Evolutionary conservation across 2,888 invertebrate genomes (phyloP).

Genomic region (Lithophane ornitopus): DNA sequence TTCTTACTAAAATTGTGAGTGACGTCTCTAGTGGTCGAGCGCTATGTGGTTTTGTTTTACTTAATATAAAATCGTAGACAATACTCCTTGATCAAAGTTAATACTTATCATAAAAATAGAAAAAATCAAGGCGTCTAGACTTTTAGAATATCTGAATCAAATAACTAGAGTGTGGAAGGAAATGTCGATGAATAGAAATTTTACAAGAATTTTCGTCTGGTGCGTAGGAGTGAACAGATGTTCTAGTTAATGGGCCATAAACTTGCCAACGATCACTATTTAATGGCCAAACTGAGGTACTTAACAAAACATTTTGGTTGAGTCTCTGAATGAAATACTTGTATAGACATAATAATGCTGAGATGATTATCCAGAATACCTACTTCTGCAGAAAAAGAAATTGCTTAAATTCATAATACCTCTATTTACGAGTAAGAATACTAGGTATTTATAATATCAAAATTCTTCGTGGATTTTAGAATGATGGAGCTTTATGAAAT

Average conservation of each 20-base stretch:
- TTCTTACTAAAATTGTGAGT: no score
- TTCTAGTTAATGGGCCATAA: slow-evolving; percentile 47
- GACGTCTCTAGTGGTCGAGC: no score
- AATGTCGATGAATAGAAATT: background rate
- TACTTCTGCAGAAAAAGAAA: background rate
- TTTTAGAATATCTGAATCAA: background rate
- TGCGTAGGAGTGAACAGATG: slow-evolving; percentile 55
- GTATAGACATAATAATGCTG: slow-evolving; percentile 9
- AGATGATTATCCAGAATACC: background rate
- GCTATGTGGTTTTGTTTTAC: no score
- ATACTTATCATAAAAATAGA: background rate
- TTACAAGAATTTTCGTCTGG: slow-evolving; percentile 1
- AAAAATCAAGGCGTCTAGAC: background rate
- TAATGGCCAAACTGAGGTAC: slow-evolving; percentile 26
- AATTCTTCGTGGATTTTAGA: no score
- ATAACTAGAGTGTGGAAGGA: slow-evolving; percentile 5
- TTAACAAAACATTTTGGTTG: slow-evolving; percentile 33
- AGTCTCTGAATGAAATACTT: slow-evolving; percentile 15
- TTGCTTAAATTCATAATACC: background rate
- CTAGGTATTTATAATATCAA: background rate
- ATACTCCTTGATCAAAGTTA: background rate
- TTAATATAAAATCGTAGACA: background rate
- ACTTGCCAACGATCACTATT: slow-evolving; percentile 43
- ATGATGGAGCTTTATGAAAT: background rate
- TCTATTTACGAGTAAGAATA: no score